Conservation (phyloP, 2,888 invertebrate species). For the Phoronis australis region DNA sequence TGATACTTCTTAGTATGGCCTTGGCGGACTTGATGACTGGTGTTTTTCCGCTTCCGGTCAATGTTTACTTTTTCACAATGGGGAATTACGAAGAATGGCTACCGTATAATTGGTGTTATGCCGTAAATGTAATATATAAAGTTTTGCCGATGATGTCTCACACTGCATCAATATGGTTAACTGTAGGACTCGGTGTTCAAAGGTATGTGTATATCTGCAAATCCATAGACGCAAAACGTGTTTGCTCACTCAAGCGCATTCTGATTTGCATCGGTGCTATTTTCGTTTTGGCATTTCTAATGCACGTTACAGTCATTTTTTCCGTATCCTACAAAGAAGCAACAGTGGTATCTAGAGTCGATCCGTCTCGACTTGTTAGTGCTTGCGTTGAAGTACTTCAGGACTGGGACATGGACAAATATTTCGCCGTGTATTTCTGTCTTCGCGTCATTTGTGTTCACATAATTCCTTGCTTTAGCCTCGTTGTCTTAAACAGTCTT, state of each 20-base stretch:
- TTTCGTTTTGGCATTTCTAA: conserved; percentile 70
- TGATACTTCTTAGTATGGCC: conserved; percentile 93
- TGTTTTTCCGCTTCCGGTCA: conserved; percentile 57
- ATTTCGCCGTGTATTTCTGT: conserved; percentile 69
- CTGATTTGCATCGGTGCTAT: conserved; percentile 75
- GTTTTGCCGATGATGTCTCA: conserved; percentile 63
- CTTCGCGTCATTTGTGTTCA: conserved; percentile 90
- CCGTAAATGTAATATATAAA: conserved; percentile 57
- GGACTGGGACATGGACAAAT: conserved; percentile 60
- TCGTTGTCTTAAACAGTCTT: conserved; percentile 82
- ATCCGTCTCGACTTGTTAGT: conserved; percentile 23
- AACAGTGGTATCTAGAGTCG: conserved; percentile 57
- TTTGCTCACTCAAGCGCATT: conserved; percentile 63
- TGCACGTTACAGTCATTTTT: conserved; percentile 77
- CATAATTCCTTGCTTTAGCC: conserved; percentile 77
- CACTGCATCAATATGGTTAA: conserved; percentile 90
- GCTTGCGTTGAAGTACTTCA: conserved; percentile 23
- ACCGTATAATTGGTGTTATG: conserved; percentile 71
- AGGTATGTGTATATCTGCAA: conserved; percentile 93
- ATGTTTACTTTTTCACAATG: conserved; percentile 86
- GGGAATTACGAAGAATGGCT: conserved; percentile 78
- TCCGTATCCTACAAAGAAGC: conserved; percentile 65
- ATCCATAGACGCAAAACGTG: conserved; percentile 78
- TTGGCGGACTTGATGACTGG: conserved; percentile 87
- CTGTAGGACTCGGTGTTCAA: conserved; percentile 83